Evolutionary conservation across 2,797 vertebrate species (phyloP).

Genomic region (Schizothorax lantsangensis): DNA sequence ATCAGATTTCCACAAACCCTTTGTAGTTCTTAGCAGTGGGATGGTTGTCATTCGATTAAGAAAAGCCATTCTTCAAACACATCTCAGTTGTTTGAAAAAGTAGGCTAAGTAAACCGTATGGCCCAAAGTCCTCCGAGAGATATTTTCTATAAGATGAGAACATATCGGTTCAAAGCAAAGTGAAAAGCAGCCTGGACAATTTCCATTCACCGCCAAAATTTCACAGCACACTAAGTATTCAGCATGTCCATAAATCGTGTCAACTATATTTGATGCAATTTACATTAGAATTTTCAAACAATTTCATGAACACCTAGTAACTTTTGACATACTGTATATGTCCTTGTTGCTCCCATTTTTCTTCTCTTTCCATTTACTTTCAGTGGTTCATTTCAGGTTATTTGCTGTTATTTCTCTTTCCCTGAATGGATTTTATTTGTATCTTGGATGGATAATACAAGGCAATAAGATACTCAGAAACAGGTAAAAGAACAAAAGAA

Average conservation of each 20-base stretch:
- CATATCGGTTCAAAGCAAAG: background rate
- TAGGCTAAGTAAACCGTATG: conserved; percentile 1
- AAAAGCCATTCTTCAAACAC: conserved; percentile 9
- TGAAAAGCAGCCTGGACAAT: background rate
- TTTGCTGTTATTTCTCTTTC: conserved; percentile 41
- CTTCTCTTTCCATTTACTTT: conserved; percentile 30
- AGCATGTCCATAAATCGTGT: background rate
- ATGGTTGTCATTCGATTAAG: conserved; percentile 17
- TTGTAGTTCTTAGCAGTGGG: conserved; percentile 15
- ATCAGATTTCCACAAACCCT: conserved; percentile 40
- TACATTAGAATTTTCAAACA: background rate
- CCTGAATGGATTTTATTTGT: conserved; percentile 24
- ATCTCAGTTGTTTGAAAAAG: conserved; percentile 23
- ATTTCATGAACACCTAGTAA: background rate
- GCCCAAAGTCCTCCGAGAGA: background rate
- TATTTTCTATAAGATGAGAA: background rate
- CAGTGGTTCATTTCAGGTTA: conserved; percentile 47
- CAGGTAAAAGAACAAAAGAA: conserved; percentile 63
- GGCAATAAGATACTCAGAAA: conserved; percentile 56
- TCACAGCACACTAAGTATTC: background rate
- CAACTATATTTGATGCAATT: background rate
- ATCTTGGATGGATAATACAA: conserved; percentile 56
- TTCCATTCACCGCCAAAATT: background rate
- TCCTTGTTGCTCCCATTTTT: background rate
- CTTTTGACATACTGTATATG: conserved; percentile 7